Percentiles rank a stretch among this genome's conserved stretches.
These are phyloP conservation scores for Acrocera orbiculus DNA, from an alignment of 2,888 invertebrate genomes.

Conservation along the genomic window DNA sequence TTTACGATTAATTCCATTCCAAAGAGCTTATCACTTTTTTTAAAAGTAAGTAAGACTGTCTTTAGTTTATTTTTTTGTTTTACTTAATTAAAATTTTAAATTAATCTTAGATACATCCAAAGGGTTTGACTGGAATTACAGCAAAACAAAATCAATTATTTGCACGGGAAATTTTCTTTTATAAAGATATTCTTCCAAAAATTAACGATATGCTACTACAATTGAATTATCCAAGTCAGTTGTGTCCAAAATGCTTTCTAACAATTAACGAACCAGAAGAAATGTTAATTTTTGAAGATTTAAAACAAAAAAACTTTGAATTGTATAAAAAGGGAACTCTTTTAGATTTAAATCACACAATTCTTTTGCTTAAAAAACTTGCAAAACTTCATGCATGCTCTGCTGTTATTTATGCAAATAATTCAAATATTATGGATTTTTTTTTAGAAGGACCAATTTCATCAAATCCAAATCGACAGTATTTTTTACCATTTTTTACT, in stretches of 20 bases:
- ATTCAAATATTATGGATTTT: constrained; percentile 21
- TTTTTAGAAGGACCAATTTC: constrained; percentile 26
- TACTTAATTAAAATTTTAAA: too few species aligned
- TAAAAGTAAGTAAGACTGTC: too few species aligned
- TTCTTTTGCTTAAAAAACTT: constrained; percentile 34
- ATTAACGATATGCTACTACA: constrained; percentile 22
- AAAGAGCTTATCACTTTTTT: too few species aligned
- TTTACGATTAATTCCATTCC: too few species aligned
- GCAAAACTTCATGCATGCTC: constrained; percentile 40
- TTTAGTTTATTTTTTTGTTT: too few species aligned
- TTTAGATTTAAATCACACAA: constrained; percentile 36
- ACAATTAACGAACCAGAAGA: constrained; percentile 27
- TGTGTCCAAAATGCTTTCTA: constrained; percentile 27
- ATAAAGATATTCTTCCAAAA: constrained; percentile 24
- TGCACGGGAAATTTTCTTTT: constrained; percentile 26
- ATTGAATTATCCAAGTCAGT: constrained; percentile 23
- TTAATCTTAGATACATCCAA: constrained; percentile 22
- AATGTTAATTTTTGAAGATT: constrained; percentile 36
- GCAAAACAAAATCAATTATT: constrained; percentile 27
- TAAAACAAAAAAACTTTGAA: constrained; percentile 34
- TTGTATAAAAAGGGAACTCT: constrained; percentile 37
- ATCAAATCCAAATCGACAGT: constrained; percentile 25
- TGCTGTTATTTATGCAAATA: constrained; percentile 20
- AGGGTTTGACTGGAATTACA: constrained; percentile 25
- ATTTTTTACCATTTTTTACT: constrained; percentile 26